Evolutionary conservation across 2,888 invertebrate species (phyloP).

Genomic region (Allolobophora icterica): DNA sequence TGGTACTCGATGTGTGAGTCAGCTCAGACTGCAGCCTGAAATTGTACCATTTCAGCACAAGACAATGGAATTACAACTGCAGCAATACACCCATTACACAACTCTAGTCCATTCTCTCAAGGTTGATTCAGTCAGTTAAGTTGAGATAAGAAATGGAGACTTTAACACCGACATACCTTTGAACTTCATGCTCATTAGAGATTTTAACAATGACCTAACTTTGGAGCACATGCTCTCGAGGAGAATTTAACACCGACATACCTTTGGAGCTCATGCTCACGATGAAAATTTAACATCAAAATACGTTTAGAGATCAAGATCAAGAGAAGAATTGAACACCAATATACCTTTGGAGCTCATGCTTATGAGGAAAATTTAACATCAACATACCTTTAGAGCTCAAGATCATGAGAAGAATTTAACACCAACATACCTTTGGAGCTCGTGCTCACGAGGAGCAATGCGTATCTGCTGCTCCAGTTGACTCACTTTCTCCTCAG

Average conservation of each 20-base stretch:
- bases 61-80: background rate
- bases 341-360: too few relatives aligned
- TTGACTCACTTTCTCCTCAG: conserved; percentile 51
- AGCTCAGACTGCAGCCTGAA: conserved; percentile 36
- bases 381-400: too few relatives aligned
- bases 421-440: conserved; percentile 32
- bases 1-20: conserved; percentile 21
- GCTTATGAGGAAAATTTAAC: too few relatives aligned
- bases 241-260: too few relatives aligned
- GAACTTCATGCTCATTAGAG: too few relatives aligned
- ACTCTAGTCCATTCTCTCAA: background rate
- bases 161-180: background rate
- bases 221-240: too few relatives aligned
- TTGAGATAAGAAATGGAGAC: background rate
- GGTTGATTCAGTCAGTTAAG: background rate
- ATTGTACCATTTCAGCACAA: background rate
- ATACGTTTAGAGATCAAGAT: too few relatives aligned
- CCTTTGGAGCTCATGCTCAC: too few relatives aligned
- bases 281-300: too few relatives aligned
- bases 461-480: conserved; percentile 44
- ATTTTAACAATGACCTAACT: too few relatives aligned
- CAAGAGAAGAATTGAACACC: too few relatives aligned
- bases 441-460: conserved; percentile 37
- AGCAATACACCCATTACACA: background rate
- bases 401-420: too few relatives aligned